Conservation (phyloP, 2,113 vertebrate species). For the Romanogobio albipinnatus region DNA sequence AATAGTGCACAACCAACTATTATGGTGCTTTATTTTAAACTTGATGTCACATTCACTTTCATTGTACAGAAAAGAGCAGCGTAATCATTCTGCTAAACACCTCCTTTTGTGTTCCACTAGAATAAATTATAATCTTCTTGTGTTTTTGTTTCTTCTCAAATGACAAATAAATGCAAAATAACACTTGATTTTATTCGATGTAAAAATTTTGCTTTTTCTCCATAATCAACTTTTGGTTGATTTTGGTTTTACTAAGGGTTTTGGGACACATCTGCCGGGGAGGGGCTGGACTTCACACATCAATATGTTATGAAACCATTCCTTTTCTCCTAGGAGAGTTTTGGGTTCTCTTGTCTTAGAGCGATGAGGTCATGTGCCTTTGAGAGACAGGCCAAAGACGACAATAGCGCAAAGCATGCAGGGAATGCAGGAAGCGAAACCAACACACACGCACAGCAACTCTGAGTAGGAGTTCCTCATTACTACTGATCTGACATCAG, state of each 20-base stretch:
- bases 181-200: too few relatives aligned
- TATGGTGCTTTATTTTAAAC: background rate
- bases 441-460: conserved; percentile 48
- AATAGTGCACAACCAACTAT: background rate
- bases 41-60: background rate
- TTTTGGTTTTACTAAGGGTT: background rate
- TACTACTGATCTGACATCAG: conserved; percentile 33
- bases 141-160: too few relatives aligned
- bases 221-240: background rate
- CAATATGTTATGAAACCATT: conserved; percentile 47
- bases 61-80: background rate
- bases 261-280: background rate
- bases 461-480: background rate
- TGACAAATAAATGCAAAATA: too few relatives aligned
- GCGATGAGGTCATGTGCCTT: conserved; percentile 62
- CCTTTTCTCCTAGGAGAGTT: conserved; percentile 47
- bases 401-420: conserved; percentile 62
- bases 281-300: background rate
- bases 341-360: conserved; percentile 10
- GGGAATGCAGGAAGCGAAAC: conserved; percentile 79
- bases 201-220: background rate
- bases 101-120: background rate
- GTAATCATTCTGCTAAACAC: background rate
- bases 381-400: background rate
- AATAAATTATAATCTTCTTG: too few relatives aligned